phyloP scores from a whole-genome alignment of 2,888 invertebrate species.

The Capitulum mitella region DNA sequence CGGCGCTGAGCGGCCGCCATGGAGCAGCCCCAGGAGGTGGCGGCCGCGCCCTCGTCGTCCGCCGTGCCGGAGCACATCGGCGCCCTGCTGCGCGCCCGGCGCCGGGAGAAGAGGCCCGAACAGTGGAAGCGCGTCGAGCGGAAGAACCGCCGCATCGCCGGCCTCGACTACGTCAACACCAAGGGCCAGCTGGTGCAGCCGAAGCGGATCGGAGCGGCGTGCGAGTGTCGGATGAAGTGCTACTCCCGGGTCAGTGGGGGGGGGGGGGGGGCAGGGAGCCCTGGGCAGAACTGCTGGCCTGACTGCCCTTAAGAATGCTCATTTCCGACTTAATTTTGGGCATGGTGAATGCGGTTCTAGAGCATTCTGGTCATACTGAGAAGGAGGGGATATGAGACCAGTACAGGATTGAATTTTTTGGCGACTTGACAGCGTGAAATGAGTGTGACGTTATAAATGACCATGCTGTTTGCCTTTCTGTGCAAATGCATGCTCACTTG shows the following conservation, averaged over 20 bases:
- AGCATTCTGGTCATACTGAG: not conserved
- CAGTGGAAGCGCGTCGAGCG: conserved; percentile 55
- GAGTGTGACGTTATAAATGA: too few species aligned
- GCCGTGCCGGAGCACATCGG: not conserved
- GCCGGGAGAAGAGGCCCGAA: conserved; percentile 32
- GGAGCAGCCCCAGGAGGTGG: not conserved
- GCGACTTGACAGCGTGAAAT: not conserved
- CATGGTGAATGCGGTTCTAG: not conserved
- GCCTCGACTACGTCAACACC: conserved; percentile 52
- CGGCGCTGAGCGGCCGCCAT: not conserved
- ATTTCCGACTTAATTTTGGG: too few species aligned
- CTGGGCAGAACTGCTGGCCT: not conserved
- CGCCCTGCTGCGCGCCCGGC: not conserved
- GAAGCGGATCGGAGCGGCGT: conserved; percentile 52
- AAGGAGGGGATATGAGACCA: not conserved
- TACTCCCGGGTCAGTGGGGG: conserved; percentile 48
- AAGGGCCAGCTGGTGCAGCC: conserved; percentile 53
- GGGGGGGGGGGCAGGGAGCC: too few species aligned
- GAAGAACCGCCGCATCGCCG: conserved; percentile 52
- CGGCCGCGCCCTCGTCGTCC: not conserved
- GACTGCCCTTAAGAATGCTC: not conserved
- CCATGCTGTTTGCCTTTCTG: too few species aligned
- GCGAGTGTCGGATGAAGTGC: conserved; percentile 51
- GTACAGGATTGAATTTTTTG: not conserved
- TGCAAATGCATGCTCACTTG: too few species aligned